Evolutionary conservation across 2,888 invertebrate genomes (phyloP).

Genomic region (Parnassius mnemosyne): DNA sequence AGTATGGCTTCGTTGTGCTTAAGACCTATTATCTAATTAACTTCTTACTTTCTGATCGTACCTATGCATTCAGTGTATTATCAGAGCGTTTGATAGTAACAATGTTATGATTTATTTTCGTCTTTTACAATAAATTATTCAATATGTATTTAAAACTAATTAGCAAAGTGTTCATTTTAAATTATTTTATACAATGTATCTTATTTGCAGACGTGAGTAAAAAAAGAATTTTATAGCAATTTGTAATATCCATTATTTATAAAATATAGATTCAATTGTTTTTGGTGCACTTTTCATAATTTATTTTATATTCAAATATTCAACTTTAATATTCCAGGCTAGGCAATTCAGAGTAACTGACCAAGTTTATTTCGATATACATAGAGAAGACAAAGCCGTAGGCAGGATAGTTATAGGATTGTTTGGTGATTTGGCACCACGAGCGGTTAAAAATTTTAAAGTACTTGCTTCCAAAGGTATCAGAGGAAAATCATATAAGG

Average conservation of each 20-base stretch:
- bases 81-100: constrained; percentile 1
- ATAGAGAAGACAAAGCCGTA: constrained; percentile 84
- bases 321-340: constrained; percentile 64
- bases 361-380: constrained; percentile 90
- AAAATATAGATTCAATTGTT: no score
- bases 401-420: constrained; percentile 92
- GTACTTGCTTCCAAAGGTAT: constrained; percentile 88
- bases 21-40: constrained; percentile 28
- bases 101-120: background rate
- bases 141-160: constrained; percentile 12
- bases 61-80: constrained; percentile 2
- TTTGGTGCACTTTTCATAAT: no score
- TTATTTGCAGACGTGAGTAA: constrained; percentile 1
- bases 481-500: constrained; percentile 88
- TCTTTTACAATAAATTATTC: background rate
- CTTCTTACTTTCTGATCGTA: background rate
- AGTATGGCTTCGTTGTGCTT: constrained; percentile 24
- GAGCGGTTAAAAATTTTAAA: constrained; percentile 92
- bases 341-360: constrained; percentile 86
- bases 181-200: constrained; percentile 13
- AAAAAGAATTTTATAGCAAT: background rate
- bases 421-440: constrained; percentile 93
- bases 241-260: background rate
- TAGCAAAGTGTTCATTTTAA: constrained; percentile 6
- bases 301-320: background rate